Conservation (phyloP, 1,140 invertebrate species). For the Contarinia nasturtii region DNA sequence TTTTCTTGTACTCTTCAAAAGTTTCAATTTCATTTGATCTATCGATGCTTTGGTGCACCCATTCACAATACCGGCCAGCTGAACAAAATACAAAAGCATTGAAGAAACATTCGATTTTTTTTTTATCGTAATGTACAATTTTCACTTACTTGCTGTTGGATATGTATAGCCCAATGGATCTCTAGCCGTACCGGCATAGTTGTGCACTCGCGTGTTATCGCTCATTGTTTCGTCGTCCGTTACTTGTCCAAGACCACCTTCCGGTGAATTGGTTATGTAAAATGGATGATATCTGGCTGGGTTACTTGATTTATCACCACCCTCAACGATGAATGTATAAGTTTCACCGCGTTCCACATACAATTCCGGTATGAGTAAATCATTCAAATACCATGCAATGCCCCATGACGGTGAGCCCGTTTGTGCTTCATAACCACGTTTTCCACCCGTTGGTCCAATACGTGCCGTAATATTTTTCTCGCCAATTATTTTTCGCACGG, state of each 20-base stretch:
- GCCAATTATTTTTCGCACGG: constrained; percentile 33
- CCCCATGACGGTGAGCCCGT: constrained; percentile 73
- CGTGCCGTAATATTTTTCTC: constrained; percentile 45
- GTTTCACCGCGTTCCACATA: constrained; percentile 74
- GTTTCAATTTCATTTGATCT: constrained; percentile 38
- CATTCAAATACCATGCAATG: constrained; percentile 89
- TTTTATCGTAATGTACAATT: neutral
- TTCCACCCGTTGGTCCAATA: constrained; percentile 69
- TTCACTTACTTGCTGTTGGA: constrained; percentile 45
- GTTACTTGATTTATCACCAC: constrained; percentile 47
- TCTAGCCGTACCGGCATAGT: constrained; percentile 64
- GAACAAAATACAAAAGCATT: constrained; percentile 8
- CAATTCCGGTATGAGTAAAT: constrained; percentile 72
- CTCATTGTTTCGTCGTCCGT: constrained; percentile 39
- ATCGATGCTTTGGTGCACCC: constrained; percentile 18
- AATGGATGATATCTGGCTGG: constrained; percentile 75
- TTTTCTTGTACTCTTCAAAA: constrained; percentile 56
- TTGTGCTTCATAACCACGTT: constrained; percentile 57
- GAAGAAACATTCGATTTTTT: constrained; percentile 9
- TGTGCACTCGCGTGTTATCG: too few relatives aligned
- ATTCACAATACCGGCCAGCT: constrained; percentile 56
- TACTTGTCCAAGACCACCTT: constrained; percentile 69
- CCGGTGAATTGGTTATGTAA: constrained; percentile 72
- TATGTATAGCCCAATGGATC: constrained; percentile 54
- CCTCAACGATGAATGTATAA: constrained; percentile 73